Base-by-base conservation (phyloP, 2,888 invertebrate genomes). In the Brachyopa scutellaris region DNA sequence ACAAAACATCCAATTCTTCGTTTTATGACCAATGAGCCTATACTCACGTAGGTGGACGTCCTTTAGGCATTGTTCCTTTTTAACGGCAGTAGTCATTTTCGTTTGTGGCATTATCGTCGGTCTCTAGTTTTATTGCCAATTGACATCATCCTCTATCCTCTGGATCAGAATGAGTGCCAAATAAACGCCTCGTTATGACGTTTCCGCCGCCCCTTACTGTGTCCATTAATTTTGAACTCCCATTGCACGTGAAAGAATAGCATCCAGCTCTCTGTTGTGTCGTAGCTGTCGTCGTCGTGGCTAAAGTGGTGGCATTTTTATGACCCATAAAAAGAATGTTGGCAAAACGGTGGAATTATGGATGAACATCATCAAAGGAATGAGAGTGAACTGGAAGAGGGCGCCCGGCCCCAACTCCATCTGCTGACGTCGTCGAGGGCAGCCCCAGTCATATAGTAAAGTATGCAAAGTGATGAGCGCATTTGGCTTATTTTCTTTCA, bases 241-340 rank as follows among this genome's bases (percentile, higher is more conserved):
- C 5, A 55, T 47, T 78, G 57, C 61, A 72, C 49, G 42, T 45
- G 42, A 57, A 47, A 47, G 17, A 15, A 38, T 45, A 51, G 29
- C 11, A 42, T 62, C 26, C 26, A 64, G 45, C 49, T 36, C 42
- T 31, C 31, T 42, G 17, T 17, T 26, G 38, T 42, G 36, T 55
- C 23, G 9, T 69, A n/a, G 61, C 51, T 17, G 67, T 61, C 40
- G 51, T 79, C 51, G 53, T 66, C 42, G 21, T 74, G 70, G 64
- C 82, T 82, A 77, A 80, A 82, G 77, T 77, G 77, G 53, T 55
- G 70, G 82, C 70, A 64, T 70, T 82, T 82, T 82, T 82, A 82
- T 33, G 51, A 57, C 21, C 59, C 76, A 82, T 82, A 77, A 77
- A 82, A 82, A 76, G 47, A 76, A 72, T 66, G 66, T 64, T 77